Evolutionary conservation across 2,113 vertebrate genomes (phyloP).

Genomic region (Mystacornis crossleyi): DNA sequence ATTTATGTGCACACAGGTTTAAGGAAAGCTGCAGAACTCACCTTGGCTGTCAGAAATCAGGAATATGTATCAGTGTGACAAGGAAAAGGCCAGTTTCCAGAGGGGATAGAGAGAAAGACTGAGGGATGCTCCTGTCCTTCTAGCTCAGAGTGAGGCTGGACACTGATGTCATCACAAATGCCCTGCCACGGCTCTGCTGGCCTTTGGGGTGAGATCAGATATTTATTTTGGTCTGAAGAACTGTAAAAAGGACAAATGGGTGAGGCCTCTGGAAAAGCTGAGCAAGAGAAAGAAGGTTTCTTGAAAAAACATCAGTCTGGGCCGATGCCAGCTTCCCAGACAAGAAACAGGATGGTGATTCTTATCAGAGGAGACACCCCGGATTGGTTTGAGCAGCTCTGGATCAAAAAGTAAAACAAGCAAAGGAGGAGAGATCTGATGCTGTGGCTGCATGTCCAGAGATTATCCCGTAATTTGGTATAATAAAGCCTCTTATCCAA

Average conservation of each 20-base stretch:
- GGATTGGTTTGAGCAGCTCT: neutral
- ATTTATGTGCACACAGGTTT: neutral
- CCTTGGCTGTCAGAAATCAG: neutral
- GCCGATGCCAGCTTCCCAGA: neutral
- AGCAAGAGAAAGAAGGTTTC: neutral
- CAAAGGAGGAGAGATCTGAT: neutral
- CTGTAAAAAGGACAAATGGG: neutral
- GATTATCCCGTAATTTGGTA: neutral
- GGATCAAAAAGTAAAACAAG: neutral
- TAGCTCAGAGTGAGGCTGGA: rapidly evolving
- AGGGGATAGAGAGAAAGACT: neutral
- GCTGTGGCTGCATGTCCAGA: neutral
- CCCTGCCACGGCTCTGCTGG: neutral
- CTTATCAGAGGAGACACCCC: neutral
- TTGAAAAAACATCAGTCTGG: neutral
- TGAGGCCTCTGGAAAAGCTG: neutral
- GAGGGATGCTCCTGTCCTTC: neutral
- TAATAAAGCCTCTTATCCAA: conserved; percentile 11
- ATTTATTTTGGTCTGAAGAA: neutral
- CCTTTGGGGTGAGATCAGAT: neutral
- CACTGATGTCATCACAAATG: neutral
- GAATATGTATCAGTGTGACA: neutral
- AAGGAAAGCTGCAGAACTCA: neutral
- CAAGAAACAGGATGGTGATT: neutral
- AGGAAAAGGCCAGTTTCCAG: neutral